A percentile compares a stretch with the other conserved stretches of the same genome.
Evolutionary conservation across 2,113 vertebrate species (phyloP).

Genomic region (Corydoras sp.): DNA sequence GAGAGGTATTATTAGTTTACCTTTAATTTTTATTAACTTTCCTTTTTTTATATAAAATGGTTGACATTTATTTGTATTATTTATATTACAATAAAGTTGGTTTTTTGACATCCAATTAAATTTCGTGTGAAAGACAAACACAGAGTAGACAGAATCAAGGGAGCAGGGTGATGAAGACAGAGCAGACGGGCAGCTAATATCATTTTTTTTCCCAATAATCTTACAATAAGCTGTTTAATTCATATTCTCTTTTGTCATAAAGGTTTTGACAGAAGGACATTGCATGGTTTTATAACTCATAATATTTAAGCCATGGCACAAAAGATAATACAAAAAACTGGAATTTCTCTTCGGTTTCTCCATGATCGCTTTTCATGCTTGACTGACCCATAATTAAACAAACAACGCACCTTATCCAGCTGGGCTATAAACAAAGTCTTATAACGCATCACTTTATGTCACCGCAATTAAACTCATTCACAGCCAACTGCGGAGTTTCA

Average conservation of each 20-base stretch:
- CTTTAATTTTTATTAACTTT: too few species aligned
- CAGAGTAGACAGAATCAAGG: too few species aligned
- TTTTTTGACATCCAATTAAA: too few species aligned
- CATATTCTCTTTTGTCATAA: background rate
- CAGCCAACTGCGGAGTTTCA: background rate
- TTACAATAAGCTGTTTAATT: too few species aligned
- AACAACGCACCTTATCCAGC: conserved; percentile 24
- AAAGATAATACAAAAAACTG: background rate
- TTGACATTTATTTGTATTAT: too few species aligned
- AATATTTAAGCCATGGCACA: background rate
- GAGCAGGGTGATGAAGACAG: too few species aligned
- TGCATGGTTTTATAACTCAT: background rate
- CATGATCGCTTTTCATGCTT: conserved; percentile 12
- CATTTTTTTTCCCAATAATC: too few species aligned
- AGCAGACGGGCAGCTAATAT: too few species aligned
- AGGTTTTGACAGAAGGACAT: background rate
- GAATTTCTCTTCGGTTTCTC: background rate
- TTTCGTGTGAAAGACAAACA: too few species aligned
- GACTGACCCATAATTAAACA: conserved; percentile 32
- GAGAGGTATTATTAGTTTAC: background rate
- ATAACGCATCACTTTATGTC: conserved; percentile 28
- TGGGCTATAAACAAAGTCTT: conserved; percentile 40
- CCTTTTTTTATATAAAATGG: too few species aligned
- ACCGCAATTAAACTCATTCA: conserved; percentile 15
- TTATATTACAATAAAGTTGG: too few species aligned